phyloP scores from a whole-genome alignment of 2,797 vertebrate genomes.

The Molossus alvarezi region DNA sequence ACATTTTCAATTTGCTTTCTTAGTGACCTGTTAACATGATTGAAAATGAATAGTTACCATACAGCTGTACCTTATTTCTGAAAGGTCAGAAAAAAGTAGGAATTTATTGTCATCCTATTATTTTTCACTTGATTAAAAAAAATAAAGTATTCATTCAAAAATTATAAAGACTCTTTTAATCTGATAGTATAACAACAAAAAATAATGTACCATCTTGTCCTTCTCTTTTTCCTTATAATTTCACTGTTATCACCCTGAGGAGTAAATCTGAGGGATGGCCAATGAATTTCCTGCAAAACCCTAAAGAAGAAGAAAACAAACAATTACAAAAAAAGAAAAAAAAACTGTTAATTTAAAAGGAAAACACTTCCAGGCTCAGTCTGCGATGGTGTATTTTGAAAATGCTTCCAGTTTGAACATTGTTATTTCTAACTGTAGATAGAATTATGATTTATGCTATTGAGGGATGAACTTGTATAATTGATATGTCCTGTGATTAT shows the following conservation, averaged over 20 bases:
- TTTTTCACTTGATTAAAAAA: conserved; percentile 61
- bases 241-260: background rate
- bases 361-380: background rate
- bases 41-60: background rate
- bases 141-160: conserved; percentile 41
- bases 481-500: background rate
- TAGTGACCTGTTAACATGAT: background rate
- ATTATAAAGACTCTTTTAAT: conserved; percentile 16
- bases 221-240: conserved; percentile 60
- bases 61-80: background rate
- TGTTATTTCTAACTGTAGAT: background rate
- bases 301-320: conserved; percentile 49
- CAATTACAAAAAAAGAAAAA: background rate
- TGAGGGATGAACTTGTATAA: background rate
- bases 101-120: conserved; percentile 32
- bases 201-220: background rate
- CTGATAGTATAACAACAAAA: background rate
- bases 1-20: background rate
- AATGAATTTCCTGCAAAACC: conserved; percentile 9
- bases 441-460: conserved; percentile 2
- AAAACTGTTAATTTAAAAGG: conserved; percentile 32
- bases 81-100: background rate
- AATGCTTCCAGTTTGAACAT: background rate
- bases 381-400: background rate
- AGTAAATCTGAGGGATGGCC: background rate